Evolutionary conservation across 2,888 invertebrate genomes (phyloP), one percentile per base, ranked within the genome.

Genomic region (Phalera bucephala): DNA sequence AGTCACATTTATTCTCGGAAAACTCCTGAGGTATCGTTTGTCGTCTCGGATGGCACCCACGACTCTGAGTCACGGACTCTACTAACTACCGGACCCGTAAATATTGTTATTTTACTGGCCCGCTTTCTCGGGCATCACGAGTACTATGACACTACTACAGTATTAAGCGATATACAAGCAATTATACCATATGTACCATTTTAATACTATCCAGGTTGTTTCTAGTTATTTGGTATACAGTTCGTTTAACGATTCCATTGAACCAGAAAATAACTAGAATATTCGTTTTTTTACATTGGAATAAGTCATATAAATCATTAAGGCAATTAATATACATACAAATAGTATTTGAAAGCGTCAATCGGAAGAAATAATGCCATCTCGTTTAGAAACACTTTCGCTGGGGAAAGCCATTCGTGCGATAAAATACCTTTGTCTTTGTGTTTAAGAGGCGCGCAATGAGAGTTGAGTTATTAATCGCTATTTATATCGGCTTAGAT

Each of bases 381-480:
- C 58, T 52, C 68, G 67, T 72, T 83, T 80, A 83, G 81, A 64
- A 73, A 80, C 80, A 87, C 87, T 89, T 89, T 89, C 87, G 64
- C 85, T 60, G 64, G 87, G 73, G 88, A 89, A 87, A 88, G 87
- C 79, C 68, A 76, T 78, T 86, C 79, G 79, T 73, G 78, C 81
- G 76, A 79, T 75, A 78, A 83, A 58, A 79, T 73, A 72, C 80
- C 75, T 79, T 80, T 81, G 79, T 81, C 72, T 77, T 68, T 57
- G 45, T 46, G 58, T 57, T 53, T 55, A 48, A 68, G 66, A 69
- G 58, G 64, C 59, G 46, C 45, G 49, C 45, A 35, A 49, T 48
- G 44, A 42, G 36, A 51, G 38, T 47, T 40, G 54, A 45, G 47
- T 49, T 55, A 56, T 62, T 60, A 63, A 58, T 57, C 40, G 52